Evolutionary conservation across 2,113 vertebrate species (phyloP).

Genomic region (Mystacornis crossleyi): DNA sequence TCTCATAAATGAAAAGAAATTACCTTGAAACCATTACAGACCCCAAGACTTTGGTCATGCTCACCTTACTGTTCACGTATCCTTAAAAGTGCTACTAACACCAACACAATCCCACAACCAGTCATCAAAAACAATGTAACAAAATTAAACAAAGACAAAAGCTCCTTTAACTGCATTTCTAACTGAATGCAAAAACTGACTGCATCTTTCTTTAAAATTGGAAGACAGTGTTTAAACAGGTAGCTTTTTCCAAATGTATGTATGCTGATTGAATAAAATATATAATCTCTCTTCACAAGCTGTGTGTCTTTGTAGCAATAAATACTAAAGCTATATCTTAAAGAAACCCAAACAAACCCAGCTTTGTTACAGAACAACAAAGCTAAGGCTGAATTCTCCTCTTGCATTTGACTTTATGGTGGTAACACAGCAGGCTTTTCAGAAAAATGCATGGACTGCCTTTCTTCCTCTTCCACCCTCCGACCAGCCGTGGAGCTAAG

Average conservation of each 20-base stretch:
- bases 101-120: not conserved
- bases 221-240: not conserved
- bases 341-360: not conserved
- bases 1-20: not conserved
- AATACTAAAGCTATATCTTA: not conserved
- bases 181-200: not conserved
- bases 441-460: not conserved
- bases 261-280: conserved; percentile 4
- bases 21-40: not conserved
- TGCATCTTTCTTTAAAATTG: not conserved
- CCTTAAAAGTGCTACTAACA: not conserved
- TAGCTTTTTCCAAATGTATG: not conserved
- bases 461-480: not conserved
- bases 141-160: not conserved
- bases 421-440: not conserved
- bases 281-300: not conserved
- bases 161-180: not conserved
- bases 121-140: not conserved
- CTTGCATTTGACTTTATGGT: not conserved
- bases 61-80: not conserved
- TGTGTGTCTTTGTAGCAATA: not conserved
- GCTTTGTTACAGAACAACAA: not conserved
- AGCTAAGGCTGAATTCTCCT: not conserved
- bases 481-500: not conserved
- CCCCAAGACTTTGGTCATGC: not conserved